phyloP scores from a whole-genome alignment of 2,113 vertebrate genomes.

The Macrotis lagotis region DNA sequence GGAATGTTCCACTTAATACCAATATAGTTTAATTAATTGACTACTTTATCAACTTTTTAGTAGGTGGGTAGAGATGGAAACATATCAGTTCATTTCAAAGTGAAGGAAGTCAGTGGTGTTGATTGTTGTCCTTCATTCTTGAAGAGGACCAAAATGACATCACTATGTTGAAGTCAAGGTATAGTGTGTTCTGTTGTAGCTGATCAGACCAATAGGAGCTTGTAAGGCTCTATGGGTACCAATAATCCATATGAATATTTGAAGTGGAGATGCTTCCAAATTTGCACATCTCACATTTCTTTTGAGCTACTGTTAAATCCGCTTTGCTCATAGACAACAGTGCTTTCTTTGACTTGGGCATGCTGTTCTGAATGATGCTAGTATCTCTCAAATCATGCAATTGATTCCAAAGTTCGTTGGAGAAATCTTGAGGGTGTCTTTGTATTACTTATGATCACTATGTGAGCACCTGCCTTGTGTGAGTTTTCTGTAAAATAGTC shows the following conservation, averaged over 20 bases:
- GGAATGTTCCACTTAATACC: too few relatives aligned
- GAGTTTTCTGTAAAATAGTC: background rate
- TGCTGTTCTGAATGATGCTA: background rate
- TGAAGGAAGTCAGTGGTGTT: background rate
- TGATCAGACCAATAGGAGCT: background rate
- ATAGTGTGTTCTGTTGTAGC: background rate
- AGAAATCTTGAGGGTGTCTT: background rate
- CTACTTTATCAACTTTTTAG: background rate
- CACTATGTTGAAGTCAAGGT: too few relatives aligned
- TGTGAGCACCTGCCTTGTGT: background rate
- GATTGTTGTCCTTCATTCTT: background rate
- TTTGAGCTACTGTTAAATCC: background rate
- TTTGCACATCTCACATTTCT: background rate
- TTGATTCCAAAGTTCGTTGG: background rate
- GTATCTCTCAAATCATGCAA: background rate
- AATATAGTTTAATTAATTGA: background rate
- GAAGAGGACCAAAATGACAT: too few relatives aligned
- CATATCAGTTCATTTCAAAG: background rate
- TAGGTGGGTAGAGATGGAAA: background rate
- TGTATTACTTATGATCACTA: background rate
- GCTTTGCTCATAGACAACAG: too few relatives aligned
- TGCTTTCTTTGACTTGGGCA: background rate
- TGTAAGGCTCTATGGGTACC: too few relatives aligned
- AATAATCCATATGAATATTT: too few relatives aligned
- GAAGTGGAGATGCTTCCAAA: background rate